phyloP scores from a whole-genome alignment of 2,888 invertebrate genomes.

The Philhelius pedissequus region DNA sequence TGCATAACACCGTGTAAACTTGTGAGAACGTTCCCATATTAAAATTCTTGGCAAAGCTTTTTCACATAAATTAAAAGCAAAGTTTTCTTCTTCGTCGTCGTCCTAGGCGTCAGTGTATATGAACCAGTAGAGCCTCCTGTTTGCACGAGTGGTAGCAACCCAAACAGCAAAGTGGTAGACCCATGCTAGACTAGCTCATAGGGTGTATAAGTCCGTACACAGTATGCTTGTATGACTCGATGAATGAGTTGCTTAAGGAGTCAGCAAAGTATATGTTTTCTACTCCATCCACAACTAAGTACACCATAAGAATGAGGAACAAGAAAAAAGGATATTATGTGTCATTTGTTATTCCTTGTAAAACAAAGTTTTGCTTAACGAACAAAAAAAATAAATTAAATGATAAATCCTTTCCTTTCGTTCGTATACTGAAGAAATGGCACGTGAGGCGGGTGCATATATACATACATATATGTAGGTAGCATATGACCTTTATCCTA shows the following conservation, averaged over 20 bases:
- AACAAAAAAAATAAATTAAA: slow-evolving; percentile 58
- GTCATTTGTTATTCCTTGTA: slow-evolving; percentile 72
- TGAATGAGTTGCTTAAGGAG: slow-evolving; percentile 59
- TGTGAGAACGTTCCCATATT: slow-evolving; percentile 74
- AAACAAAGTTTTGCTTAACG: slow-evolving; percentile 69
- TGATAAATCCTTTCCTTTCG: slow-evolving; percentile 53
- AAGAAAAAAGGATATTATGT: slow-evolving; percentile 60
- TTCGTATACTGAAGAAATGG: slow-evolving; percentile 21
- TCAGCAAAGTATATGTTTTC: slow-evolving; percentile 43
- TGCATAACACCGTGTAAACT: slow-evolving; percentile 67
- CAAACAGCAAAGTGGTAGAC: slow-evolving; percentile 18
- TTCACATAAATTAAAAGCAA: slow-evolving; percentile 79
- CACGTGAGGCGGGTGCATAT: slow-evolving; percentile 20
- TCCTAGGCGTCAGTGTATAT: neutral
- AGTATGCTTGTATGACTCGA: slow-evolving; percentile 8
- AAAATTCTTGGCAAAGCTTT: slow-evolving; percentile 78
- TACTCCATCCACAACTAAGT: slow-evolving; percentile 31
- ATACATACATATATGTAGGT: slow-evolving; percentile 25
- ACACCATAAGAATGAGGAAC: neutral
- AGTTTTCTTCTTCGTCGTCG: slow-evolving; percentile 71
- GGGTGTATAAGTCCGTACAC: neutral
- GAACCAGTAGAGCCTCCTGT: slow-evolving; percentile 14
- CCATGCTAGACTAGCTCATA: slow-evolving; percentile 30
- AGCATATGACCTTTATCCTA: slow-evolving; percentile 43
- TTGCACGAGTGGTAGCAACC: slow-evolving; percentile 30